Conservation (phyloP, 2,888 invertebrate species). For the Lepidocyrtoides sp. region DNA sequence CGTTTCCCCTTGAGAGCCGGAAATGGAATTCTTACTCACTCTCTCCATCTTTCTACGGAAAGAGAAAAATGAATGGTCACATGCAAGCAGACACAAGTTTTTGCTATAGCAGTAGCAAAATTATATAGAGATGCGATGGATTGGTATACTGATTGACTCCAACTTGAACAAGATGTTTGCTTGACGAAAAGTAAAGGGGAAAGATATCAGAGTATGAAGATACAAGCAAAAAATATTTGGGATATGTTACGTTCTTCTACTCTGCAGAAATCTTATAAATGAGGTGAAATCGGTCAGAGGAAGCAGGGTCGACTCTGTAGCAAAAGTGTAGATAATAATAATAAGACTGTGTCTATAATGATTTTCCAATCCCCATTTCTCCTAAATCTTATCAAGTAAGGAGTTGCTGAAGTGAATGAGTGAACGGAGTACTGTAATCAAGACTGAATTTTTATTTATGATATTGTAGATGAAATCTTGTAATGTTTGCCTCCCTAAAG, state of each 20-base stretch:
- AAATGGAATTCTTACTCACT: slow-evolving; percentile 50
- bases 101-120: neutral
- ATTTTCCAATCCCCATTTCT: slow-evolving; percentile 43
- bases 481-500: neutral
- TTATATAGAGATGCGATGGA: slow-evolving; percentile 55
- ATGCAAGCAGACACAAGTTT: neutral
- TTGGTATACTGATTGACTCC: slow-evolving; percentile 55
- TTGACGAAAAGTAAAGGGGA: slow-evolving; percentile 29
- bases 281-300: neutral
- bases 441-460: slow-evolving; percentile 24
- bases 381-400: neutral
- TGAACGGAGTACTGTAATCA: neutral
- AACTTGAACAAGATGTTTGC: slow-evolving; percentile 55
- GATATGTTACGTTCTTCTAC: neutral
- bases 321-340: neutral
- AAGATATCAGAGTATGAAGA: neutral
- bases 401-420: neutral
- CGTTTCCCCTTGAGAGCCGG: slow-evolving; percentile 53
- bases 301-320: neutral
- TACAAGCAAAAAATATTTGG: neutral
- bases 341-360: slow-evolving; percentile 31
- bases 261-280: neutral
- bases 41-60: slow-evolving; percentile 2
- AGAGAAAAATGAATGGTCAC: slow-evolving; percentile 33
- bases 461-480: neutral